phyloP scores from a whole-genome alignment of 2,888 invertebrate genomes.

The Brachylomia viminalis region DNA sequence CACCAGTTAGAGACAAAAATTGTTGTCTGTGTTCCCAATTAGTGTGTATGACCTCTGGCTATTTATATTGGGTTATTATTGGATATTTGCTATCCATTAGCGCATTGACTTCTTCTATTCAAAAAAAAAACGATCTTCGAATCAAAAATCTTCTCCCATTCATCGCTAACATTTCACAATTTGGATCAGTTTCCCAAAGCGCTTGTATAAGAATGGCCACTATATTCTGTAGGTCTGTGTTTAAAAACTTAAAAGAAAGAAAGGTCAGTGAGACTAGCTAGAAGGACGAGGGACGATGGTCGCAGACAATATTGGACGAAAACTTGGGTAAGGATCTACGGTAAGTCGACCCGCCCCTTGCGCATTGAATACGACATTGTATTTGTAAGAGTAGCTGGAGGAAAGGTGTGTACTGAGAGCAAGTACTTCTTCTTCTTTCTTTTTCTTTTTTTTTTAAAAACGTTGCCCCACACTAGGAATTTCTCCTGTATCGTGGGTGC shows the following conservation, averaged over 20 bases:
- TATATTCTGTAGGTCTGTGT: not conserved
- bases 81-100: not conserved
- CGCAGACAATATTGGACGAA: not conserved
- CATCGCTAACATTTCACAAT: slow-evolving; percentile 1
- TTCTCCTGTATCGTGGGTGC: no score
- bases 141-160: slow-evolving; percentile 11
- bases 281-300: not conserved
- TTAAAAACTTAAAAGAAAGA: not conserved
- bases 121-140: not conserved
- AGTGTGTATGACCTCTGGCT: slow-evolving; percentile 10
- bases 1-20: slow-evolving; percentile 11
- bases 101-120: not conserved
- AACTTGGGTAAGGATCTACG: no score
- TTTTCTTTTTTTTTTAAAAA: no score
- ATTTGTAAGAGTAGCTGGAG: no score
- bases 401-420: no score
- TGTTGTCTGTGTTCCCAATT: slow-evolving; percentile 1
- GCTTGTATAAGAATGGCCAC: not conserved
- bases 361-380: no score
- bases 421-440: no score
- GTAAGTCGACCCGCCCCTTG: no score
- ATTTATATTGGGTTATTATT: slow-evolving; percentile 17
- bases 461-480: no score
- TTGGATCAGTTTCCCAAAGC: not conserved
- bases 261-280: not conserved